Conservation (phyloP, 2,113 vertebrate genomes). For the Parotia lawesii region DNA sequence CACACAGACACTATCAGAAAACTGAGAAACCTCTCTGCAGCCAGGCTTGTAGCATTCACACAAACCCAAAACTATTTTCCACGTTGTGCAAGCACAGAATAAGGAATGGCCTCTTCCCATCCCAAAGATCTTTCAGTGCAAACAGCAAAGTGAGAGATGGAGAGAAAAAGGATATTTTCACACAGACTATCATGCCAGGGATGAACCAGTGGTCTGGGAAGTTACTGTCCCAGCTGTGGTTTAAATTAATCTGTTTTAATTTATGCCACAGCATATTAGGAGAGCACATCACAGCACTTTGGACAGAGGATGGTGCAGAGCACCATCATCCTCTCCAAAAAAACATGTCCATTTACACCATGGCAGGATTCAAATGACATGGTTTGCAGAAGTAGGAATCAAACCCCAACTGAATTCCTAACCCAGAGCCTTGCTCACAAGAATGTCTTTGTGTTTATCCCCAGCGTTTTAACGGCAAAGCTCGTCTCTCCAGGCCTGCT, state of each 20-base stretch:
- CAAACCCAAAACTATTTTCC: not conserved
- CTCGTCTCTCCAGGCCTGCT: not conserved
- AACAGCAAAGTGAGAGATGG: not conserved
- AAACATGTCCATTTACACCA: rapidly evolving
- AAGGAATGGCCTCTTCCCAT: not conserved
- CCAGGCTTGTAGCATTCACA: no score
- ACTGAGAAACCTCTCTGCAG: no score
- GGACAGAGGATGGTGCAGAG: not conserved
- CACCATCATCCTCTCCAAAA: not conserved
- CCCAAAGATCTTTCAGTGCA: not conserved
- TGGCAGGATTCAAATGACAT: not conserved
- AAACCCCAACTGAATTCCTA: not conserved
- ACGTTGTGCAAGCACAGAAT: not conserved
- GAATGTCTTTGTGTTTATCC: not conserved
- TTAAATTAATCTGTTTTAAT: not conserved
- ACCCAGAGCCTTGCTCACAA: not conserved
- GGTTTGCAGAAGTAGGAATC: not conserved
- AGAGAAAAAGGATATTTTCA: not conserved
- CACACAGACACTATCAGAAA: no score
- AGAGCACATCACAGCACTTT: rapidly evolving
- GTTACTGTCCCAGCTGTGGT: not conserved
- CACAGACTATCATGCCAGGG: not conserved
- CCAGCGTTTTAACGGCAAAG: not conserved
- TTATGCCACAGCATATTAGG: not conserved
- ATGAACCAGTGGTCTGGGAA: not conserved